Evolutionary conservation across 2,888 invertebrate species (phyloP).

Genomic region (Helicoverpa assulta): DNA sequence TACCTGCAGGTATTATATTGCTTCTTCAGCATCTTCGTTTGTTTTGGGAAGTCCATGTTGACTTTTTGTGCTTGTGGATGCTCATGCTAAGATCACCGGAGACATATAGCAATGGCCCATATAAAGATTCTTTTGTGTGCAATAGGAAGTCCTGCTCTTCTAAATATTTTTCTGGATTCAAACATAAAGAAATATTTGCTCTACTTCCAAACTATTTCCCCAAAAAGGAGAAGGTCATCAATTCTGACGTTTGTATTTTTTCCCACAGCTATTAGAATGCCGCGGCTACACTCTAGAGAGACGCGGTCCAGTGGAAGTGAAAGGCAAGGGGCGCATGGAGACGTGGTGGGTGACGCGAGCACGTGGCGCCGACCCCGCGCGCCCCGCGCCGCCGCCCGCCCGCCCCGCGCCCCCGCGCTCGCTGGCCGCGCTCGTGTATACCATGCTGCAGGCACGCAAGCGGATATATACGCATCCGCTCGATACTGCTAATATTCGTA

Average conservation of each 20-base stretch:
- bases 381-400: slow-evolving; percentile 92
- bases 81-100: too few species aligned
- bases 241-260: not conserved
- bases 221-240: too few species aligned
- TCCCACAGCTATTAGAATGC: slow-evolving; percentile 92
- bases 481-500: slow-evolving; percentile 68
- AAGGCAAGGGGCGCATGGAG: slow-evolving; percentile 98
- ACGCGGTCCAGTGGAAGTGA: slow-evolving; percentile 97
- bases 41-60: too few species aligned
- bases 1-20: too few species aligned
- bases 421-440: slow-evolving; percentile 96
- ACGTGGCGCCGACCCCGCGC: slow-evolving; percentile 87
- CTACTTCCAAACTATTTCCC: too few species aligned
- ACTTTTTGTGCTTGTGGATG: too few species aligned
- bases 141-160: too few species aligned
- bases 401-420: slow-evolving; percentile 91
- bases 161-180: too few species aligned
- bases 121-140: not conserved
- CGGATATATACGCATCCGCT: slow-evolving; percentile 90
- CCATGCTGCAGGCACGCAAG: slow-evolving; percentile 95
- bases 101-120: too few species aligned
- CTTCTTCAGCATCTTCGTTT: too few species aligned
- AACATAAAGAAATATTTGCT: too few species aligned
- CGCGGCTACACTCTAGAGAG: slow-evolving; percentile 93
- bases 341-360: slow-evolving; percentile 96